These are phyloP conservation scores for Python bivittatus DNA, from an alignment of 2,113 vertebrate species.

Conservation along the genomic window DNA sequence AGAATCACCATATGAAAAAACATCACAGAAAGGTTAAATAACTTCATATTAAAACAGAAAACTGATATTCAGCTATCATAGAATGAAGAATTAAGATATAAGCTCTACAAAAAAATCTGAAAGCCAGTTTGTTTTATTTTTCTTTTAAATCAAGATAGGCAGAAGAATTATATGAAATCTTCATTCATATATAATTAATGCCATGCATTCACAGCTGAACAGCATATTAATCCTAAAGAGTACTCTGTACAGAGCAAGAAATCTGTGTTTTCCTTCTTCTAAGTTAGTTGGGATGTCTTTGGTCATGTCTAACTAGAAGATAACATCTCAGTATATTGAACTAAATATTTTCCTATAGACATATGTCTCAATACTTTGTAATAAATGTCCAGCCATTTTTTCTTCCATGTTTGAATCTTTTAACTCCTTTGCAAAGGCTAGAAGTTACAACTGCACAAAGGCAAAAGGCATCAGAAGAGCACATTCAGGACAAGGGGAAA, in stretches of 20 bases:
- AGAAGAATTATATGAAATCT: constrained; percentile 3
- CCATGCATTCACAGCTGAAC: background rate
- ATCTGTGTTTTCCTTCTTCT: background rate
- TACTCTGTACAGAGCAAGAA: background rate
- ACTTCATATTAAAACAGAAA: background rate
- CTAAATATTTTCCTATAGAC: background rate
- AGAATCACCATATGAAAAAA: background rate
- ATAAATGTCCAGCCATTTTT: background rate
- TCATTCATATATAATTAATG: background rate
- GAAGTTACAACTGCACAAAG: background rate
- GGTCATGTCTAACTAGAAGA: background rate
- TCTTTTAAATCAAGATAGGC: background rate
- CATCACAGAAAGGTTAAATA: background rate
- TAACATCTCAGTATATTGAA: background rate
- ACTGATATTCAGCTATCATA: background rate
- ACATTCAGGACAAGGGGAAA: background rate
- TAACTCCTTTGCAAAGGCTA: background rate
- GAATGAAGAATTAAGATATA: background rate
- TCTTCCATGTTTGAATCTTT: background rate
- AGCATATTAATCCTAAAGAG: background rate
- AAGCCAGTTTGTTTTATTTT: constrained; percentile 10
- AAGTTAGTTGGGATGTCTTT: background rate
- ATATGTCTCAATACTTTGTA: background rate
- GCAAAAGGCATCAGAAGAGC: background rate
- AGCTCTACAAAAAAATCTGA: background rate